Evolutionary conservation across 2,797 vertebrate genomes (phyloP).

Genomic region (Pachyuromys duprasi): DNA sequence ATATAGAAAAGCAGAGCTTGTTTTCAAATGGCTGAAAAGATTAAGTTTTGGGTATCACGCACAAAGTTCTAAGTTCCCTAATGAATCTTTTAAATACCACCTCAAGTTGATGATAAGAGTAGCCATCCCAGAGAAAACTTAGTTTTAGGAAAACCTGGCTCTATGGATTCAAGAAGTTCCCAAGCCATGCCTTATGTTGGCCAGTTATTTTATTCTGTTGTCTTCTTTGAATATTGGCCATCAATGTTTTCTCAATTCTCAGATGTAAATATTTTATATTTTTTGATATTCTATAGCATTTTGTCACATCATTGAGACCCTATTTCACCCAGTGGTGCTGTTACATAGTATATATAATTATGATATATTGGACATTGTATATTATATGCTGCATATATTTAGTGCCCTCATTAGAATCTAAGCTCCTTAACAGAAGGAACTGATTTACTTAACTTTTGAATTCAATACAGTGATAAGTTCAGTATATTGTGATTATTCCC

Average conservation of each 20-base stretch:
- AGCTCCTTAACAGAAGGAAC: neutral
- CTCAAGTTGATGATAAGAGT: neutral
- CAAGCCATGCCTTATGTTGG: neutral
- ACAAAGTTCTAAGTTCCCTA: neutral
- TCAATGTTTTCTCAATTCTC: neutral
- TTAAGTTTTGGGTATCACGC: neutral
- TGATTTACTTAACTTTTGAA: constrained; percentile 39
- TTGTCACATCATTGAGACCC: neutral
- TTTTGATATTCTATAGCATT: neutral
- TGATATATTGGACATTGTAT: neutral
- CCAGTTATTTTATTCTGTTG: neutral
- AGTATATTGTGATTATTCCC: neutral
- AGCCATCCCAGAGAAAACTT: neutral
- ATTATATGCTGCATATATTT: neutral
- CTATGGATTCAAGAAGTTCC: neutral
- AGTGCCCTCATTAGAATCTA: constrained; percentile 28
- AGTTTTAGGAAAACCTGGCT: neutral
- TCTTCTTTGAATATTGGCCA: neutral
- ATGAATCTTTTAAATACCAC: neutral
- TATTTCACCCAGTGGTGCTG: neutral
- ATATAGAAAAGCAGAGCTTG: constrained; percentile 20
- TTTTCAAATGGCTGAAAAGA: constrained; percentile 50
- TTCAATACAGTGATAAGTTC: constrained; percentile 10
- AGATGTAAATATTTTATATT: neutral
- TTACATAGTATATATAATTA: neutral